These are phyloP conservation scores for Alectura lathami DNA, from an alignment of 2,113 vertebrate genomes.

Conservation along the genomic window DNA sequence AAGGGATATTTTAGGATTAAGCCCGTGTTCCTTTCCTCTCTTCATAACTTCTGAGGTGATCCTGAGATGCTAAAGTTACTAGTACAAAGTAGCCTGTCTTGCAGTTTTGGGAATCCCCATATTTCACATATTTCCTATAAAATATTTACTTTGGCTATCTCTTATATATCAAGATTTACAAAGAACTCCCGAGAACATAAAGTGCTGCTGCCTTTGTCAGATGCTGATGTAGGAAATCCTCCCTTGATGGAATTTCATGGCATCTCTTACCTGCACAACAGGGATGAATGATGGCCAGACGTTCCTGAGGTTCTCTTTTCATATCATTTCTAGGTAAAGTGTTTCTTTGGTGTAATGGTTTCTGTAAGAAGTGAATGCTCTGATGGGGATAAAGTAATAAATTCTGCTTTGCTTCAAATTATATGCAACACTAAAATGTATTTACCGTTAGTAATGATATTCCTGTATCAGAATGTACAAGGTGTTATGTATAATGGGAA, in stretches of 20 bases:
- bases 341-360: accelerated
- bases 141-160: background rate
- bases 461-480: background rate
- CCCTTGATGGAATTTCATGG: background rate
- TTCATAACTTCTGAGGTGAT: background rate
- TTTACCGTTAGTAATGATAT: background rate
- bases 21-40: background rate
- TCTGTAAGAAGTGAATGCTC: background rate
- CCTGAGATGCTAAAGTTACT: background rate
- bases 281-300: background rate
- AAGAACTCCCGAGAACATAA: background rate
- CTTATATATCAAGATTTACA: background rate
- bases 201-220: background rate
- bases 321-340: background rate
- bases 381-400: background rate
- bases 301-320: background rate
- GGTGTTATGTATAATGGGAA: background rate
- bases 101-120: background rate
- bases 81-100: background rate
- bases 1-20: background rate
- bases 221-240: background rate
- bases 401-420: background rate
- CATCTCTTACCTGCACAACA: background rate
- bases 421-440: background rate
- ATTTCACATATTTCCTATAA: background rate